These are phyloP conservation scores for Holotrichia oblita DNA, from an alignment of 1,140 invertebrate genomes.

Conservation along the genomic window DNA sequence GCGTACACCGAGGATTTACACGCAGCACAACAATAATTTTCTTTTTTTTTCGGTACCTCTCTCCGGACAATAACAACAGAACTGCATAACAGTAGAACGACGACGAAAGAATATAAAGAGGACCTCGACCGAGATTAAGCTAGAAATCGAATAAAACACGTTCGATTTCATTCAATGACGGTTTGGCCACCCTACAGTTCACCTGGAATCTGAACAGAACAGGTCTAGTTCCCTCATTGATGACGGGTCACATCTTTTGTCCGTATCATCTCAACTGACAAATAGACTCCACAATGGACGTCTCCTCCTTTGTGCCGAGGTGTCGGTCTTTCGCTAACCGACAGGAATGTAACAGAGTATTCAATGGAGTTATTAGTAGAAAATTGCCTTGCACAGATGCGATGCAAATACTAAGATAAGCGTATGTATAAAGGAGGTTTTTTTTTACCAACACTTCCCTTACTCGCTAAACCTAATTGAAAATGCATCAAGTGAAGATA, in stretches of 20 bases:
- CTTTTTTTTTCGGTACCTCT: no score
- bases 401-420: conserved; percentile 25
- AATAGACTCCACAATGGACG: conserved; percentile 35
- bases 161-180: conserved; percentile 38
- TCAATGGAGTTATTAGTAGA: conserved; percentile 30
- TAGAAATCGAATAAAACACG: conserved; percentile 38
- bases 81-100: no score
- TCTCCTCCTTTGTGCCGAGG: conserved; percentile 26
- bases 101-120: not conserved
- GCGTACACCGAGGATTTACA: conserved; percentile 18
- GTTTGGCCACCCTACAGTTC: conserved; percentile 22
- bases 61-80: no score
- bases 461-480: not conserved
- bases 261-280: conserved; percentile 35
- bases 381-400: conserved; percentile 29
- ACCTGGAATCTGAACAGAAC: no score
- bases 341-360: conserved; percentile 27
- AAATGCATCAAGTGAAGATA: not conserved
- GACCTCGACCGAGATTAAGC: conserved; percentile 27
- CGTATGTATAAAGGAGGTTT: not conserved
- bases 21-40: conserved; percentile 8
- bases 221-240: conserved; percentile 37
- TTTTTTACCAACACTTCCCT: not conserved
- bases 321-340: conserved; percentile 34
- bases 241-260: conserved; percentile 30